Evolutionary conservation across 64 coral and sea anemone genomes (phyloP).

Genomic region (Montipora efflorescens): DNA sequence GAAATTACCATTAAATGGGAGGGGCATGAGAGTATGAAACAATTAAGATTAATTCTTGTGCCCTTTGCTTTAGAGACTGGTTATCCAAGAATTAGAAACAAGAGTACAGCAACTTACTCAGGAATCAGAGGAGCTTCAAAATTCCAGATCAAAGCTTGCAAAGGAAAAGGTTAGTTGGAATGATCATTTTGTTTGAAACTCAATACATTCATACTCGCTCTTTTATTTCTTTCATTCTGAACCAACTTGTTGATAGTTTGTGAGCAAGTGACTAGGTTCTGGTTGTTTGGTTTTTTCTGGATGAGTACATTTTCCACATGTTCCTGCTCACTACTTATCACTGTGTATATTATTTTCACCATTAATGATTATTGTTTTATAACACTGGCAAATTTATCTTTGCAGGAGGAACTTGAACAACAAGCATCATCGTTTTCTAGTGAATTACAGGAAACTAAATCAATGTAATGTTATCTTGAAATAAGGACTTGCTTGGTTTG

Average conservation of each 20-base stretch:
- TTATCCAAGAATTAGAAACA: slow-evolving; percentile 90
- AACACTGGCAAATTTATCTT: not conserved
- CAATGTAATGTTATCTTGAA: slow-evolving; percentile 57
- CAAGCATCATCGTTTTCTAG: slow-evolving; percentile 63
- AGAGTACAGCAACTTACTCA: slow-evolving; percentile 88
- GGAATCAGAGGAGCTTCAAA: slow-evolving; percentile 84
- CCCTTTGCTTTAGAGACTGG: slow-evolving; percentile 57
- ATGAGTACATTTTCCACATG: no score
- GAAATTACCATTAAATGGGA: no score
- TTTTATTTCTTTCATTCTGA: not conserved
- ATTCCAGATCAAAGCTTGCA: slow-evolving; percentile 79
- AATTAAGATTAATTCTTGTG: not conserved
- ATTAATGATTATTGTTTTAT: no score
- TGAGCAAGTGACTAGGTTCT: no score
- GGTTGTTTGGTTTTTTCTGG: no score
- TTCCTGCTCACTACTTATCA: no score
- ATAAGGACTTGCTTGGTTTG: no score
- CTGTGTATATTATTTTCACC: no score
- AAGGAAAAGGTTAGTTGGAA: slow-evolving; percentile 71
- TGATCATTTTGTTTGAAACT: not conserved
- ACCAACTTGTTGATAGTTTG: not conserved
- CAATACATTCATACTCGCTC: not conserved
- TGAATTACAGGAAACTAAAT: slow-evolving; percentile 83
- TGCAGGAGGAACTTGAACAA: slow-evolving; percentile 89
- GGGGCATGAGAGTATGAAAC: no score